Conservation (phyloP, 2,797 vertebrate species). For the Chrosomus eos region DNA sequence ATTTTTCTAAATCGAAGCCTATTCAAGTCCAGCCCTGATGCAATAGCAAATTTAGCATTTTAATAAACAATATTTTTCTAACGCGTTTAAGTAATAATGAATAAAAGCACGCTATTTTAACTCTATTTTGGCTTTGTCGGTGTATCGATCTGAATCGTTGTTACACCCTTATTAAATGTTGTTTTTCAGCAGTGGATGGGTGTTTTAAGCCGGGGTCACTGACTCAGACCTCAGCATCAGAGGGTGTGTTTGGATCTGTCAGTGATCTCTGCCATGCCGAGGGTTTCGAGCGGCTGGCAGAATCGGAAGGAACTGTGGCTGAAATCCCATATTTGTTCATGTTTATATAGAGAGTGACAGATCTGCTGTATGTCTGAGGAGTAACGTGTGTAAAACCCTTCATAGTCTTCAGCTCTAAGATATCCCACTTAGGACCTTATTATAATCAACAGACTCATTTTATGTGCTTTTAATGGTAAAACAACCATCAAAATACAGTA, state of each 20-base stretch:
- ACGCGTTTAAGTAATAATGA: not conserved
- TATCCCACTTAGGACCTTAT: not conserved
- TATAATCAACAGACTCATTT: not conserved
- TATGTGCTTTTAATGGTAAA: not conserved
- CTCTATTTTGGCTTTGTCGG: not conserved
- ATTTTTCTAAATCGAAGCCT: too few relatives aligned
- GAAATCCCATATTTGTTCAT: slow-evolving; percentile 77
- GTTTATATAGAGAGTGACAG: slow-evolving; percentile 71
- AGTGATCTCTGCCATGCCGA: not conserved
- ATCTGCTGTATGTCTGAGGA: slow-evolving; percentile 68
- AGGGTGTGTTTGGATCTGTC: not conserved
- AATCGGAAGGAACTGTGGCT: slow-evolving; percentile 49
- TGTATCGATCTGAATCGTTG: not conserved
- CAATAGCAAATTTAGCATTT: not conserved
- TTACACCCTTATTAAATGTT: not conserved
- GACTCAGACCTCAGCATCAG: not conserved
- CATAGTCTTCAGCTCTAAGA: slow-evolving; percentile 19
- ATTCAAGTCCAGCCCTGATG: not conserved
- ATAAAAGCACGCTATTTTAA: not conserved
- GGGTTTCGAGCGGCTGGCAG: too few relatives aligned
- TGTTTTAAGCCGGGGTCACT: not conserved
- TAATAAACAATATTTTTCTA: not conserved
- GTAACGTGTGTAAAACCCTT: slow-evolving; percentile 41
- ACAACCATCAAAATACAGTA: not conserved
- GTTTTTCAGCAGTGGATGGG: not conserved